Percentiles rank a stretch among this genome's conserved stretches.
Conservation (phyloP, 2,797 vertebrate genomes). For the Odontamblyopus lacepedii region DNA sequence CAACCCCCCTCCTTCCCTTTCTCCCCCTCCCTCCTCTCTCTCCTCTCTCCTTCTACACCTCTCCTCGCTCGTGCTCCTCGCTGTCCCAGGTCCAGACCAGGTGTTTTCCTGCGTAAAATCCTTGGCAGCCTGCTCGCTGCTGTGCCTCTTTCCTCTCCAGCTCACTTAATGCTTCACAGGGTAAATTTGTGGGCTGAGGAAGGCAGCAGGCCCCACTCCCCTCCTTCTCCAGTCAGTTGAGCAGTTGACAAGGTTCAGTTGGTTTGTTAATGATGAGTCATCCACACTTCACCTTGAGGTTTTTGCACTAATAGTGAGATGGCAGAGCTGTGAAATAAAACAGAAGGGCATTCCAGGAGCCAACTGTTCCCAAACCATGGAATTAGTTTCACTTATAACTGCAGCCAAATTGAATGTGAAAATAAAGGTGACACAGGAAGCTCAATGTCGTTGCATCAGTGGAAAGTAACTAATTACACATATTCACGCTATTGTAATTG, state of each 20-base stretch:
- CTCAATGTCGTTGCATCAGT: too few species aligned
- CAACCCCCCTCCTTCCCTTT: neutral
- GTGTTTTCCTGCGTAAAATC: neutral
- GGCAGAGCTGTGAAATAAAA: neutral
- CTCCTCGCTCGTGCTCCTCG: neutral
- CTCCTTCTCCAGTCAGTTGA: neutral
- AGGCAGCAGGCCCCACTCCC: neutral
- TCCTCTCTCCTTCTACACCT: neutral
- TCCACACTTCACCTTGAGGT: slow-evolving; percentile 2
- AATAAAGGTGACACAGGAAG: neutral
- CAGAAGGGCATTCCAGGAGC: neutral
- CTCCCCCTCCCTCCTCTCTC: neutral
- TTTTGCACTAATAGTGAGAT: slow-evolving; percentile 3
- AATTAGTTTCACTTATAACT: neutral
- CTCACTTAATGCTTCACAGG: slow-evolving; percentile 5
- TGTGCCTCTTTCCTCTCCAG: slow-evolving; percentile 10
- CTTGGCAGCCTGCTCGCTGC: neutral
- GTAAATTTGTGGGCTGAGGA: neutral
- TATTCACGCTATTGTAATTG: too few species aligned
- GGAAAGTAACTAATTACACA: too few species aligned
- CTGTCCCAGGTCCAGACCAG: neutral
- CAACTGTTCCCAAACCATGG: neutral
- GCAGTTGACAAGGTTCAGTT: slow-evolving; percentile 1
- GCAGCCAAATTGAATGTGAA: neutral
- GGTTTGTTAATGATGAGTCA: slow-evolving; percentile 14